These are phyloP conservation scores for Macrophya annulata DNA, from an alignment of 2,888 invertebrate genomes.

Conservation along the genomic window DNA sequence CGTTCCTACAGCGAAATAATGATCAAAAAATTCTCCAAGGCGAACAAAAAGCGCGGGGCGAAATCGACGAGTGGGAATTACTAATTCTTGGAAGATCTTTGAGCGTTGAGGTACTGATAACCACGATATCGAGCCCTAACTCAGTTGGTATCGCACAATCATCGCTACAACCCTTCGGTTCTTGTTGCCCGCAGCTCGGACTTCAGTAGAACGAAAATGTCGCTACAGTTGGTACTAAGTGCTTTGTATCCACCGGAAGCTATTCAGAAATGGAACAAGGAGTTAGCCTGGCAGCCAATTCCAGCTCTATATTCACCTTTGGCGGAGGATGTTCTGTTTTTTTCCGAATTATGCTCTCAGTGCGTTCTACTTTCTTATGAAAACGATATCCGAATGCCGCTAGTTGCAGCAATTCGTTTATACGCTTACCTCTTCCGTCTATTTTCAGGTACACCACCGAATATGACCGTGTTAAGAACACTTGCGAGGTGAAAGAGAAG, in stretches of 20 bases:
- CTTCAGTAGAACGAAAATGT: conserved; percentile 88
- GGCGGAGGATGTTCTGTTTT: background rate
- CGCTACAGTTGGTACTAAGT: conserved; percentile 31
- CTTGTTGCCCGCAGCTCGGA: conserved; percentile 83
- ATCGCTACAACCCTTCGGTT: conserved; percentile 78
- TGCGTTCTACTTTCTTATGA: conserved; percentile 45
- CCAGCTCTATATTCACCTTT: background rate
- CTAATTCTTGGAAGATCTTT: background rate
- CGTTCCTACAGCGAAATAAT: no score
- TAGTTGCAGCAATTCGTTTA: background rate
- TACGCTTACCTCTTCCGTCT: background rate
- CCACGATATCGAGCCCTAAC: background rate
- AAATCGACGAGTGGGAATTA: background rate
- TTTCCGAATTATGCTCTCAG: conserved; percentile 58
- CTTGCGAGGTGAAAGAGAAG: background rate
- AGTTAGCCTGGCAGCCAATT: conserved; percentile 26
- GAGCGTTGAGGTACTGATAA: background rate
- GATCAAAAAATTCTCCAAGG: no score
- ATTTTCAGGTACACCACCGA: conserved; percentile 49
- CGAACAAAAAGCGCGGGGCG: background rate
- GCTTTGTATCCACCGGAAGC: conserved; percentile 3
- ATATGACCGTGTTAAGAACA: background rate
- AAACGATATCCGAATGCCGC: background rate
- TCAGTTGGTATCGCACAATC: background rate
- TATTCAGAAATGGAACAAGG: conserved; percentile 5